A percentile compares a stretch with the other conserved stretches of the same genome.
Conservation (phyloP, 1,140 invertebrate genomes). For the silkworm (Bombyx mori) region DNA sequence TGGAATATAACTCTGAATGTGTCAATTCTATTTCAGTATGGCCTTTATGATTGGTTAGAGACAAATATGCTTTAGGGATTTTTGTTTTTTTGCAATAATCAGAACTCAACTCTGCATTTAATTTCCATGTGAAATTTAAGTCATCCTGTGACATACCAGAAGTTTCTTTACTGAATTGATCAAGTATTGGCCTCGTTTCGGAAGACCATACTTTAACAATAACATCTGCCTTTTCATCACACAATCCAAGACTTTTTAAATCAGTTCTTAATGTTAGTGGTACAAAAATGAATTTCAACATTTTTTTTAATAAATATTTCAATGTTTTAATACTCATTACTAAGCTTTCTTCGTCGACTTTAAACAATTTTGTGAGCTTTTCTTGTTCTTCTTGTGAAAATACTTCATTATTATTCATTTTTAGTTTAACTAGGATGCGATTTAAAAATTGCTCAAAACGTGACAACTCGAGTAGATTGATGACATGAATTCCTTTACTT, state of each 20-base stretch:
- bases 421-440: conserved; percentile 47
- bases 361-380: conserved; percentile 55
- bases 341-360: conserved; percentile 40
- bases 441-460: conserved; percentile 55
- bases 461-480: conserved; percentile 41
- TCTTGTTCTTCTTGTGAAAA: conserved; percentile 49
- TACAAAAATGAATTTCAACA: conserved; percentile 58
- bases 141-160: conserved; percentile 27
- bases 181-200: conserved; percentile 42
- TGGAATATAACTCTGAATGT: conserved; percentile 48
- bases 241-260: conserved; percentile 39
- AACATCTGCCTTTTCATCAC: conserved; percentile 39
- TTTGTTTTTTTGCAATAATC: conserved; percentile 51
- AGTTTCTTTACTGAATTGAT: conserved; percentile 32
- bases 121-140: conserved; percentile 45
- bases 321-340: conserved; percentile 47
- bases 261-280: conserved; percentile 47
- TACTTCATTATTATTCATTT: conserved; percentile 38
- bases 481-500: conserved; percentile 37
- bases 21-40: conserved; percentile 48
- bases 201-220: conserved; percentile 54
- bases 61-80: conserved; percentile 48
- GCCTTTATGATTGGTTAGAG: conserved; percentile 20
- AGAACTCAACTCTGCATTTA: conserved; percentile 59
- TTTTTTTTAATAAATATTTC: conserved; percentile 48